phyloP scores from a whole-genome alignment of 1,140 invertebrate genomes.

The Plodia interpunctella region DNA sequence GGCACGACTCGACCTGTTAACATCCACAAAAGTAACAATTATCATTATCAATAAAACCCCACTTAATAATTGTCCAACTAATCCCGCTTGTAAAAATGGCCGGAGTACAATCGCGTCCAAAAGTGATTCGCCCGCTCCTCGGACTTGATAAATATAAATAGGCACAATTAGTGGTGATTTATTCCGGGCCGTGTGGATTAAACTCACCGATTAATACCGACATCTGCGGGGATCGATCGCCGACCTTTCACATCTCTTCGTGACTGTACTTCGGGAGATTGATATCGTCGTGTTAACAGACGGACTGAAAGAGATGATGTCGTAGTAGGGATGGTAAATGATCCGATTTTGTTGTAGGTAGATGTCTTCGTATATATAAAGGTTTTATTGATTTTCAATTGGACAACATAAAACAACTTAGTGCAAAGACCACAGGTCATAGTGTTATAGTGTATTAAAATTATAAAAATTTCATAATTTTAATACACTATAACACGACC shows the following conservation, averaged over 20 bases:
- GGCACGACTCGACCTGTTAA: too few relatives aligned
- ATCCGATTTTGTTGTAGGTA: not conserved
- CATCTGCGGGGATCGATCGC: conserved; percentile 66
- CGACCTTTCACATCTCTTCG: conserved; percentile 62
- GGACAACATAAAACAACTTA: too few relatives aligned
- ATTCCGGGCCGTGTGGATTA: conserved; percentile 55
- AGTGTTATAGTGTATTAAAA: too few relatives aligned
- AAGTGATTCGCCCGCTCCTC: conserved; percentile 25
- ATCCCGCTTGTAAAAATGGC: not conserved
- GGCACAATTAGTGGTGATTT: conserved; percentile 63
- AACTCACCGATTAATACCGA: conserved; percentile 63
- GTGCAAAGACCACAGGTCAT: too few relatives aligned
- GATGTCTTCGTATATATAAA: not conserved
- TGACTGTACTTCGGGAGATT: conserved; percentile 45
- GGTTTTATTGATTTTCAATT: too few relatives aligned
- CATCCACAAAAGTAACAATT: too few relatives aligned
- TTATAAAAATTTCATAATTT: too few relatives aligned
- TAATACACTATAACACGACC: too few relatives aligned
- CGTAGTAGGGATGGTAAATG: not conserved
- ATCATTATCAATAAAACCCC: too few relatives aligned
- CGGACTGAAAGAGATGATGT: not conserved
- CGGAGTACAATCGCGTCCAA: conserved; percentile 27
- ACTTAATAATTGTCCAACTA: not conserved
- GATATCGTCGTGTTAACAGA: conserved; percentile 1
- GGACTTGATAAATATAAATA: conserved; percentile 66